These are phyloP conservation scores for Mola mola DNA, from an alignment of 2,113 vertebrate genomes.

Conservation along the genomic window DNA sequence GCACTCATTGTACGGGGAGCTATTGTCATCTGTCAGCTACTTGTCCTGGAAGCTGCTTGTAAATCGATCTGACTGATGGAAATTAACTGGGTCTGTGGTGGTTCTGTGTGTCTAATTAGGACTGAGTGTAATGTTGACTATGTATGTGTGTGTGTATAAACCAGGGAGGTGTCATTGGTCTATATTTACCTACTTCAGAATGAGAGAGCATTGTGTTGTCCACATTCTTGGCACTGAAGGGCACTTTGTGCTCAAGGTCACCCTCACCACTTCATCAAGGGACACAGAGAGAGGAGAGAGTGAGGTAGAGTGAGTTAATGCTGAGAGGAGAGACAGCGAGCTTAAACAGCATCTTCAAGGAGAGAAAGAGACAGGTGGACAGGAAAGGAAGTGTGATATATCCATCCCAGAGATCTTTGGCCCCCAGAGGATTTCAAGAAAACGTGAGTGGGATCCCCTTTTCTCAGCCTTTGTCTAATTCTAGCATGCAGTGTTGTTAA, in stretches of 20 bases:
- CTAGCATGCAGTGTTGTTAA: too few species aligned
- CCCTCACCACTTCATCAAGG: constrained; percentile 40
- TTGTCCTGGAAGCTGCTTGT: too few species aligned
- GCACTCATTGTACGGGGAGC: constrained; percentile 27
- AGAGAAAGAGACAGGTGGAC: constrained; percentile 40
- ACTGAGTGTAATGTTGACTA: neutral
- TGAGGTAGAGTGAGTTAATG: constrained; percentile 19
- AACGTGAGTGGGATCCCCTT: constrained; percentile 71
- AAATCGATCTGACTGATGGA: constrained; percentile 55
- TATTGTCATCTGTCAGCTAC: constrained; percentile 47
- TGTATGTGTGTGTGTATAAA: constrained; percentile 20
- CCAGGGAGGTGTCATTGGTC: constrained; percentile 62
- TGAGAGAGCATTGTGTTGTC: constrained; percentile 71
- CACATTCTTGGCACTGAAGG: constrained; percentile 72
- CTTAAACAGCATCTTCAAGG: constrained; percentile 34
- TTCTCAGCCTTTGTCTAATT: too few species aligned
- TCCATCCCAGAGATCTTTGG: constrained; percentile 39
- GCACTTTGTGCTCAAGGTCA: constrained; percentile 66
- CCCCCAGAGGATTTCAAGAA: constrained; percentile 48
- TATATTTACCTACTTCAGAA: constrained; percentile 82
- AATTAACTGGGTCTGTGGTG: constrained; percentile 27
- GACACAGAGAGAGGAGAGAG: constrained; percentile 13
- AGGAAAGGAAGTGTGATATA: constrained; percentile 35
- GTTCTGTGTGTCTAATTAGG: constrained; percentile 22
- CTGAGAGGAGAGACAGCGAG: constrained; percentile 42